phyloP scores from a whole-genome alignment of 2,888 invertebrate species.

The Ophioninae sp. region DNA sequence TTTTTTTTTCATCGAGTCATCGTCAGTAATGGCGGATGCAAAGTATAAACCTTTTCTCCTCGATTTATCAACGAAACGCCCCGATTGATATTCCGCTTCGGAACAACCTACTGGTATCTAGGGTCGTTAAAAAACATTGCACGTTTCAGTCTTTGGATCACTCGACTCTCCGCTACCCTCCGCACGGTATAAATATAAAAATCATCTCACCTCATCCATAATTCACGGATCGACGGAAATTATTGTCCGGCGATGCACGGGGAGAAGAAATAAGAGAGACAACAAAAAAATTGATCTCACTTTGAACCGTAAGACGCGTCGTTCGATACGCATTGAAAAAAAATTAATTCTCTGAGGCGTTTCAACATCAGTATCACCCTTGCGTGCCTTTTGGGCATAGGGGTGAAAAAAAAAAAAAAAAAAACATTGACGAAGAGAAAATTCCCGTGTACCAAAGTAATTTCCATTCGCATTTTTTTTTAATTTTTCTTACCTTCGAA shows the following conservation, averaged over 20 bases:
- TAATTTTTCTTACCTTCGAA: too few relatives aligned
- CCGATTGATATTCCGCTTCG: neutral
- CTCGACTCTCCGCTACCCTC: constrained; percentile 12
- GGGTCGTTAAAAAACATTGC: constrained; percentile 54
- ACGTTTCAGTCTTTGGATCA: constrained; percentile 45
- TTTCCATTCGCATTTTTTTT: constrained; percentile 1
- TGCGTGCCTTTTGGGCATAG: too few relatives aligned
- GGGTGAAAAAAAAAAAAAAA: neutral
- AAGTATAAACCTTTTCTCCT: too few relatives aligned
- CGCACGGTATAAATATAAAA: neutral
- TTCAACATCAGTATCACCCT: too few relatives aligned
- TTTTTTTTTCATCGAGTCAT: neutral
- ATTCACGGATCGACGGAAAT: constrained; percentile 53
- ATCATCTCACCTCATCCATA: constrained; percentile 41
- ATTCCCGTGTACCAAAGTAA: neutral
- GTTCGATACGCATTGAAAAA: neutral
- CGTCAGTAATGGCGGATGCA: neutral
- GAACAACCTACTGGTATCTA: neutral
- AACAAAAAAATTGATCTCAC: constrained; percentile 28
- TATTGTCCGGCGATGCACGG: constrained; percentile 48
- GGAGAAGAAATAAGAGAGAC: constrained; percentile 2
- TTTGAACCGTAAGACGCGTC: neutral
- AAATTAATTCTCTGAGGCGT: neutral
- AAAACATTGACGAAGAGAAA: neutral
- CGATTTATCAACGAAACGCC: neutral